Evolutionary conservation across 2,113 vertebrate species (phyloP), one percentile per base, ranked within the genome.

Genomic region (Ciconia boyciana): DNA sequence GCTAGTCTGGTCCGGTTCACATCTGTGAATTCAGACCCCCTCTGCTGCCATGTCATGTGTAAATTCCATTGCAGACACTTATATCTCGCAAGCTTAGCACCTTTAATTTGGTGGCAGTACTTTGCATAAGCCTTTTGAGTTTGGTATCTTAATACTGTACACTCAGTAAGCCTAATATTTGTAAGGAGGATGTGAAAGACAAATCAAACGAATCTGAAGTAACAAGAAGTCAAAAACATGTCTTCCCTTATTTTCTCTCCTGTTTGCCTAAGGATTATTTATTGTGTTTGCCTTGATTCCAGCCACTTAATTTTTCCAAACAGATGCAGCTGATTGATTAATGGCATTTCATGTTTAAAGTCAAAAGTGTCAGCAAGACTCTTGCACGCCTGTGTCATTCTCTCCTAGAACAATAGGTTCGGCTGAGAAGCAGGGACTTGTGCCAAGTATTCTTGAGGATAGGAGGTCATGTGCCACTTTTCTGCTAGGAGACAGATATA

Each of bases 321-420:
- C 98, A 98, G 98, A 99, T 98, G 98, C 98, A 97, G 95, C 88
- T 76, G 91, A 98, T 98, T 99, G 98, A 98, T 98, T 98, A 98
- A 99, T 98, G 97, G 96, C 97, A 94, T 97, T 98, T 98, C 94
- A 96, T 97, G 97, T 97, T 97, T 98, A 98, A 98, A 98, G 98
- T 98, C 98, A 98, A 96, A 98, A 98, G 98, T 98, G 98, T 98
- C 98, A 99, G 98, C 96, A 97, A 98, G 98, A 98, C 92, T 97
- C 91, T 95, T 94, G 97, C 97, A 97, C 82, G 98, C 97, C 94
- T 92, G 96, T 98, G 98, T 97, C 98, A 97, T 97, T 98, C 98
- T 98, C 95, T 97, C 94, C 65, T 78, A 95, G 97, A 98, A 98
- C 98, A 98, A 98, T 98, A 98, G 98, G 95, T 96, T 96, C 14